Evolutionary conservation across 2,888 invertebrate genomes (phyloP).

Genomic region (Orchestes rusci): DNA sequence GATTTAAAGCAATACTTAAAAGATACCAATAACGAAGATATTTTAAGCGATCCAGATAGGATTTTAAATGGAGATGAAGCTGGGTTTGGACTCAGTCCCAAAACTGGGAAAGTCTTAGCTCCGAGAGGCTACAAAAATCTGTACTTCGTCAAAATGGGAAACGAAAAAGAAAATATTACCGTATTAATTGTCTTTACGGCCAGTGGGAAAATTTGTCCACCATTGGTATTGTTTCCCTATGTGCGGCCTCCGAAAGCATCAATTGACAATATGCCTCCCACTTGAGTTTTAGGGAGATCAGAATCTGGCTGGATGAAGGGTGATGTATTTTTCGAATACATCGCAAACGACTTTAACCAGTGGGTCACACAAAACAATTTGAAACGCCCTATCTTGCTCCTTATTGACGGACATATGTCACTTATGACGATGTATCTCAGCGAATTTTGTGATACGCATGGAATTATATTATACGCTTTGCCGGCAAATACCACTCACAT

Average conservation of each 20-base stretch:
- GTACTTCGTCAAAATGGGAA: constrained; percentile 28
- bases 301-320: not conserved
- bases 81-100: constrained; percentile 33
- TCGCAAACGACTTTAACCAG: constrained; percentile 17
- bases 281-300: not conserved
- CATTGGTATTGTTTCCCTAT: constrained; percentile 25
- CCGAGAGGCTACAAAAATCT: constrained; percentile 28
- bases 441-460: not conserved
- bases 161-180: constrained; percentile 33
- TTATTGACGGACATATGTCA: not conserved
- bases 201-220: constrained; percentile 18
- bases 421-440: not conserved
- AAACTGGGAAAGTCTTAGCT: constrained; percentile 24
- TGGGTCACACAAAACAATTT: constrained; percentile 10
- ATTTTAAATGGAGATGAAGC: constrained; percentile 37
- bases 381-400: not conserved
- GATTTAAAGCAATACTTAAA: constrained; percentile 26
- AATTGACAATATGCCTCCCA: not conserved
- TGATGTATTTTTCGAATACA: constrained; percentile 19
- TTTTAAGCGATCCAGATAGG: constrained; percentile 28
- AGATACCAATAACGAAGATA: constrained; percentile 26
- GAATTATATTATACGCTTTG: not conserved
- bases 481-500: not conserved
- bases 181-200: constrained; percentile 28
- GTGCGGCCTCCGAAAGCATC: too few relatives aligned